Evolutionary conservation across 2,113 vertebrate genomes (phyloP).

Genomic region (Andinoacara biseriatus): DNA sequence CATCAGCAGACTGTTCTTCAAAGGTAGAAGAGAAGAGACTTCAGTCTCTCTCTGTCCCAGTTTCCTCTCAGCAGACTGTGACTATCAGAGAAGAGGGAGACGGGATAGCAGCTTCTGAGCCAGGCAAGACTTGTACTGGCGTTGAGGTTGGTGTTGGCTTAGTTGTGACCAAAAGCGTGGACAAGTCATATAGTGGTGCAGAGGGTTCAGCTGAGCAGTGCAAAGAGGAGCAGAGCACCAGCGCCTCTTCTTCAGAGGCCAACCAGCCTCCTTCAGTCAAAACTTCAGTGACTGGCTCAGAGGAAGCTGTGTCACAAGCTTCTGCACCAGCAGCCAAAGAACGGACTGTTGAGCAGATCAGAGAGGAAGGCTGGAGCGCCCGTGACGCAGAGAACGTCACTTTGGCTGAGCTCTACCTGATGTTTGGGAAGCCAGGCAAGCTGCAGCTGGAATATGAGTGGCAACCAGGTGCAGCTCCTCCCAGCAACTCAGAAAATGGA

Average conservation of each 20-base stretch:
- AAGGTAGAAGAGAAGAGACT: conserved; percentile 67
- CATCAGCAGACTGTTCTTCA: conserved; percentile 41
- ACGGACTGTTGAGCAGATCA: conserved; percentile 84
- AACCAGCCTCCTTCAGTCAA: conserved; percentile 50
- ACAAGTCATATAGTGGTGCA: conserved; percentile 32
- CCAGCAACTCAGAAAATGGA: conserved; percentile 60
- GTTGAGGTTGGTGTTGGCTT: conserved; percentile 24
- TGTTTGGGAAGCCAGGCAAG: conserved; percentile 97
- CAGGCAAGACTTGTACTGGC: not conserved
- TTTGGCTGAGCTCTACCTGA: conserved; percentile 97
- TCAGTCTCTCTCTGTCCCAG: conserved; percentile 4
- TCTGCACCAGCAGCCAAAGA: conserved; percentile 63
- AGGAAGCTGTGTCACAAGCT: conserved; percentile 55
- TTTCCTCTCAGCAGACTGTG: conserved; percentile 33
- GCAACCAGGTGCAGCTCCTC: conserved; percentile 74
- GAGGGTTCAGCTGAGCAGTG: conserved; percentile 57
- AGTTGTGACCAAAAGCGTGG: conserved; percentile 55
- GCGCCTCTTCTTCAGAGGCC: conserved; percentile 49
- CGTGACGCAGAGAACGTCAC: conserved; percentile 92
- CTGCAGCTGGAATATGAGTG: conserved; percentile 97
- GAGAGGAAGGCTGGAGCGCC: conserved; percentile 92
- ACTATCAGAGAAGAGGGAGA: conserved; percentile 47
- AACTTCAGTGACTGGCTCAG: conserved; percentile 19
- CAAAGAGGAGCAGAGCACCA: conserved; percentile 55
- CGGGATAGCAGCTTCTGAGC: conserved; percentile 32